Conservation (phyloP, 2,797 vertebrate genomes). For the Novumbra hubbsi region DNA sequence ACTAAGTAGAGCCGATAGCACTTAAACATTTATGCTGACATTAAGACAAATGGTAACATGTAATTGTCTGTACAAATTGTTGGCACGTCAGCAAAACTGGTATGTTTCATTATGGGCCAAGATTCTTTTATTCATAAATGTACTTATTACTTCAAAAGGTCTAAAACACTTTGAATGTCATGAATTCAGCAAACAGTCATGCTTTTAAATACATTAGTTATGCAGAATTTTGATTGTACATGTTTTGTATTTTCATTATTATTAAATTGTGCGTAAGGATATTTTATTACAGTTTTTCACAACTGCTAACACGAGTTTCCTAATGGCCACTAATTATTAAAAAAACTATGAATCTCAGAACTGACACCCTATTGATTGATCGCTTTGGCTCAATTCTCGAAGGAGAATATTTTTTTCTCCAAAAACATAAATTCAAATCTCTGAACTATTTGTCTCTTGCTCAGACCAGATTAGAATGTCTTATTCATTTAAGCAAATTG, state of each 20-base stretch:
- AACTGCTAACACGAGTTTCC: too few species aligned
- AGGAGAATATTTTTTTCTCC: too few species aligned
- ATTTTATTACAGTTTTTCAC: background rate
- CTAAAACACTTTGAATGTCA: background rate
- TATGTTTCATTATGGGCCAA: background rate
- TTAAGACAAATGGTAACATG: slow-evolving; percentile 59
- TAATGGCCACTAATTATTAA: too few species aligned
- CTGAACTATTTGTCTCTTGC: too few species aligned
- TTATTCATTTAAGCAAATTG: too few species aligned
- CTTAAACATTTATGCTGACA: slow-evolving; percentile 39
- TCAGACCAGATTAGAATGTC: too few species aligned
- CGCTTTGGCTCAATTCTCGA: too few species aligned
- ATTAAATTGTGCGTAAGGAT: background rate
- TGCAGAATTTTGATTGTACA: background rate
- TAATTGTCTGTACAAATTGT: slow-evolving; percentile 59
- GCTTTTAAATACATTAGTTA: background rate
- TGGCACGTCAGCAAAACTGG: slow-evolving; percentile 40
- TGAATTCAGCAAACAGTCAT: background rate
- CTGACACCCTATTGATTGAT: too few species aligned
- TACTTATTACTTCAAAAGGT: background rate
- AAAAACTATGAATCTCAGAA: too few species aligned
- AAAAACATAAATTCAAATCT: too few species aligned
- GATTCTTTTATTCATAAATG: background rate
- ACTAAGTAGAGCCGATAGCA: slow-evolving; percentile 47
- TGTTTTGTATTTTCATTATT: background rate